phyloP scores from a whole-genome alignment of 2,113 vertebrate species.

The Strix aluco region DNA sequence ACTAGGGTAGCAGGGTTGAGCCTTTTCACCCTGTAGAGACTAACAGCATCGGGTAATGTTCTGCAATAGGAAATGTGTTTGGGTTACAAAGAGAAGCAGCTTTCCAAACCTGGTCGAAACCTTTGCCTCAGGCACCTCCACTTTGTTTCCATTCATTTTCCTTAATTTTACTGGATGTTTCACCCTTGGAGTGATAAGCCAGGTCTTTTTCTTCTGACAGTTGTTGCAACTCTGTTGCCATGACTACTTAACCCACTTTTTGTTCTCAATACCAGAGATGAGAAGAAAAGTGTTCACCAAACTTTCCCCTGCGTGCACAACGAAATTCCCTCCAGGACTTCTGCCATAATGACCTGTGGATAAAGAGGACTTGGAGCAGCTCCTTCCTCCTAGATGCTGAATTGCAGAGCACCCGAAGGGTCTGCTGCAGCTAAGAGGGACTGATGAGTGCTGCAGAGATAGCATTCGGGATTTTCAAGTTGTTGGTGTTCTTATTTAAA shows the following conservation, averaged over 20 bases:
- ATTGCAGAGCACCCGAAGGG: neutral
- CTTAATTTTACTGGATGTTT: conserved; percentile 28
- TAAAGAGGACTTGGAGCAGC: neutral
- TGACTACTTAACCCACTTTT: conserved; percentile 5
- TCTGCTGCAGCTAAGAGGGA: neutral
- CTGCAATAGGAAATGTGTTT: neutral
- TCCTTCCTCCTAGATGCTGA: neutral
- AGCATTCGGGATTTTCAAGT: neutral
- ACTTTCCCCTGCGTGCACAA: neutral
- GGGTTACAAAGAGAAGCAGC: neutral
- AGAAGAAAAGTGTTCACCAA: neutral
- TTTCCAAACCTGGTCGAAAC: neutral
- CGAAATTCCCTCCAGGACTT: neutral
- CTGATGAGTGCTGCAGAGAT: neutral
- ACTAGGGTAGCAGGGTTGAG: neutral
- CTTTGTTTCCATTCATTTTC: conserved; percentile 34
- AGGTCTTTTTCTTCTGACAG: neutral
- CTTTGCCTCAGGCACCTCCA: conserved; percentile 13
- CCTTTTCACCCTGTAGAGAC: neutral
- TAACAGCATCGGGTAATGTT: neutral
- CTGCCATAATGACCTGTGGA: neutral
- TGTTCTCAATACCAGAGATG: neutral
- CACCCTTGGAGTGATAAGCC: neutral
- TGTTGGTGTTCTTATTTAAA: neutral
- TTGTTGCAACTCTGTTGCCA: conserved; percentile 43